A percentile compares a stretch with the other conserved stretches of the same genome.
These are phyloP conservation scores for Rattus norvegicus DNA, from an alignment of 2,113 vertebrate genomes.

Conservation along the genomic window DNA sequence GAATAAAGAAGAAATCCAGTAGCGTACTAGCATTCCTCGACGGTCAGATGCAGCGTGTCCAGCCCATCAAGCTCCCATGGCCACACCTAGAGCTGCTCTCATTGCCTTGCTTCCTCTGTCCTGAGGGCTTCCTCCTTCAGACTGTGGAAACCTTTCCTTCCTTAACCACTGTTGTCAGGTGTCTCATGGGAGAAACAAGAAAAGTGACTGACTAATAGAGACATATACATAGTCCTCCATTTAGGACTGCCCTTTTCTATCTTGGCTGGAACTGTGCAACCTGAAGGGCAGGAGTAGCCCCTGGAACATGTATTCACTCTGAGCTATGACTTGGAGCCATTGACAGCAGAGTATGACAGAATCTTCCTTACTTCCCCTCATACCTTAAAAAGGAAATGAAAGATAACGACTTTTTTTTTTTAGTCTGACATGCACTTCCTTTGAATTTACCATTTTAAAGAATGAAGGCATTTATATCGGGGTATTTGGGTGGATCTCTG, in stretches of 20 bases:
- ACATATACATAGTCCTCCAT: neutral
- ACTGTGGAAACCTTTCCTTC: neutral
- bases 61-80: neutral
- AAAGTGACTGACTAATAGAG: neutral
- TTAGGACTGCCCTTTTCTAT: neutral
- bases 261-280: neutral
- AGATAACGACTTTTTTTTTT: neutral
- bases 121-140: neutral
- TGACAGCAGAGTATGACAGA: neutral
- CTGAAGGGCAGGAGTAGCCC: neutral
- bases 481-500: neutral
- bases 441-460: slow-evolving; percentile 35
- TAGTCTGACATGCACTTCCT: neutral
- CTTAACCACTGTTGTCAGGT: too few species aligned
- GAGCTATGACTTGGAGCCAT: neutral
- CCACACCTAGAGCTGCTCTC: neutral
- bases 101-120: neutral
- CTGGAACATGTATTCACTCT: neutral
- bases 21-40: neutral
- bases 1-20: neutral
- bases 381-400: slow-evolving; percentile 15
- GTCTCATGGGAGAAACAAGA: neutral
- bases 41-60: neutral
- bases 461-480: slow-evolving; percentile 4
- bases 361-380: neutral